A percentile compares a stretch with the other conserved stretches of the same genome.
Evolutionary conservation across 2,888 invertebrate genomes (phyloP).

Genomic region (Aradus depressus): DNA sequence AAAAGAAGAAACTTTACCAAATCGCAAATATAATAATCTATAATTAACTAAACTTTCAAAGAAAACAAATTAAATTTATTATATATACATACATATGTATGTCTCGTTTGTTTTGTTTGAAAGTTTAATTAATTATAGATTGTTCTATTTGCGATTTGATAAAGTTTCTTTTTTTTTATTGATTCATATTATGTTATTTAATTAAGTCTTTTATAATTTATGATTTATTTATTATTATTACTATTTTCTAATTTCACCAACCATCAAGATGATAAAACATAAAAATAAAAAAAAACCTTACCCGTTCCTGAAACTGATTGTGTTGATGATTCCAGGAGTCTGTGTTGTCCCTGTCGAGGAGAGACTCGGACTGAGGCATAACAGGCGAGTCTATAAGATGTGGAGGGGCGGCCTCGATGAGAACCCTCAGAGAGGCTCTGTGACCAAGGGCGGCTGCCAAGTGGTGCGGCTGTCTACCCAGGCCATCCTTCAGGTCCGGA

Average conservation of each 20-base stretch:
- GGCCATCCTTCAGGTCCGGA: conserved; percentile 38
- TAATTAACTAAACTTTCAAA: no score
- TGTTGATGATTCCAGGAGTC: conserved; percentile 26
- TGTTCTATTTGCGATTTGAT: no score
- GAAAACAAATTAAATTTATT: no score
- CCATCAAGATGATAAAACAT: no score
- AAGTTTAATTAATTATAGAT: no score
- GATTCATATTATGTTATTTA: no score
- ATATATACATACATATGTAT: no score
- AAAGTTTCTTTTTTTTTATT: no score
- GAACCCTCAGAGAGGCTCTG: conserved; percentile 28
- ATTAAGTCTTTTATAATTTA: not conserved
- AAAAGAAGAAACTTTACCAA: no score
- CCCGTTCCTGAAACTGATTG: conserved; percentile 4
- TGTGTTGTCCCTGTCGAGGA: not conserved
- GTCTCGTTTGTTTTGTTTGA: no score
- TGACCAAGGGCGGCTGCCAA: conserved; percentile 40
- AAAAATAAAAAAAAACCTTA: conserved; percentile 8
- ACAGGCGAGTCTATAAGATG: conserved; percentile 14
- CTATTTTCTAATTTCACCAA: not conserved
- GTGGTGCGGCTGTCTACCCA: conserved; percentile 42
- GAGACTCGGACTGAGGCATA: conserved; percentile 2
- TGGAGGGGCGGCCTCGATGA: conserved; percentile 11
- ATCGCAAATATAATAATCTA: no score
- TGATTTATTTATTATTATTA: not conserved